phyloP scores from a whole-genome alignment of 1,140 invertebrate genomes.

The Rhynchophorus ferrugineus region DNA sequence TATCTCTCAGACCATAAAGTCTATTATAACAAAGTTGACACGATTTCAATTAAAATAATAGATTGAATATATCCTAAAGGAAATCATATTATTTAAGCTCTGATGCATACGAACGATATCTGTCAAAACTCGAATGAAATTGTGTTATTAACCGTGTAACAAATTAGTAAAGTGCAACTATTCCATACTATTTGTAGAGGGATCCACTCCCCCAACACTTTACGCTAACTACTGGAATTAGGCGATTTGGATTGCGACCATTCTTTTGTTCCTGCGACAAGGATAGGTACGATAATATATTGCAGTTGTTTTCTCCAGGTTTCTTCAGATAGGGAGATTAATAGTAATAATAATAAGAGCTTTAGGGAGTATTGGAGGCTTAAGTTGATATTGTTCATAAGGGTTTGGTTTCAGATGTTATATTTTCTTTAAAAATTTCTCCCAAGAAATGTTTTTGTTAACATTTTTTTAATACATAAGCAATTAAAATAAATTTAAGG shows the following conservation, averaged over 20 bases:
- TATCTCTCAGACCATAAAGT: too few species aligned
- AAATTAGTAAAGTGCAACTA: not conserved
- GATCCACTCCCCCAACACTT: conserved; percentile 9
- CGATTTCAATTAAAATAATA: not conserved
- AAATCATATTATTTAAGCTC: not conserved
- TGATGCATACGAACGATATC: not conserved
- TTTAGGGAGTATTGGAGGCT: too few species aligned
- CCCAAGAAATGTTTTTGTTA: too few species aligned
- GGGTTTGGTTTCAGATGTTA: too few species aligned
- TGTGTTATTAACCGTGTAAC: not conserved
- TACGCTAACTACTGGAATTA: conserved; percentile 30
- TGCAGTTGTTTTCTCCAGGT: conserved; percentile 22
- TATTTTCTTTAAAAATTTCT: too few species aligned
- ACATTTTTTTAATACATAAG: too few species aligned
- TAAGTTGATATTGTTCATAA: too few species aligned
- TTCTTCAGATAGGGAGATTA: conserved; percentile 10
- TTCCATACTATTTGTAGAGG: conserved; percentile 9
- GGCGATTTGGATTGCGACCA: conserved; percentile 28
- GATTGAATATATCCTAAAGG: not conserved
- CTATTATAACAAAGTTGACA: not conserved
- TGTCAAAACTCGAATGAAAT: not conserved
- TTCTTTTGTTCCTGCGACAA: conserved; percentile 29
- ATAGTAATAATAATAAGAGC: too few species aligned
- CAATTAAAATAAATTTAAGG: too few species aligned
- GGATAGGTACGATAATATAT: conserved; percentile 18